Evolutionary conservation across 2,797 vertebrate species (phyloP).

Genomic region (Prunella strophiata): DNA sequence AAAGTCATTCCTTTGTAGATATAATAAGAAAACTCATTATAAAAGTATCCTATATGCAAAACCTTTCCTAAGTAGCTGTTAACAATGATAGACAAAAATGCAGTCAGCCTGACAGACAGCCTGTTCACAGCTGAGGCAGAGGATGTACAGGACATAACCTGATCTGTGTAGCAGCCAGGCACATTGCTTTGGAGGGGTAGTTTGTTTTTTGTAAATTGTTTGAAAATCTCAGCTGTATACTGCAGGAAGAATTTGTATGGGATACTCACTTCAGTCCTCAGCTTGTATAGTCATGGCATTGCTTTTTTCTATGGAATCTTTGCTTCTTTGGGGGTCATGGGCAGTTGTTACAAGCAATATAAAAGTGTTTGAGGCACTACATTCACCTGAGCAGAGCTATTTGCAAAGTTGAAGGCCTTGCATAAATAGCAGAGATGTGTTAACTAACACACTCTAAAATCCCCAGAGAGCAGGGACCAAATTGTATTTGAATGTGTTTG

Average conservation of each 20-base stretch:
- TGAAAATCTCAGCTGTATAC: background rate
- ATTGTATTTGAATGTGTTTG: background rate
- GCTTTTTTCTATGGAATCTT: background rate
- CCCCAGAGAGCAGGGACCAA: background rate
- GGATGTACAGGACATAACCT: background rate
- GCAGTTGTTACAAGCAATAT: background rate
- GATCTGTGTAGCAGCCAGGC: background rate
- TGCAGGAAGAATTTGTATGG: background rate
- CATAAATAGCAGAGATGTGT: background rate
- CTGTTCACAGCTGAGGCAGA: background rate
- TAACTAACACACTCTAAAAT: background rate
- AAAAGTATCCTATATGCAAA: background rate
- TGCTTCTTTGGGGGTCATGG: background rate
- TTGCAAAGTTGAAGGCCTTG: background rate
- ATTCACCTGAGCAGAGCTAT: background rate
- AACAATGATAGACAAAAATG: background rate
- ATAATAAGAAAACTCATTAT: conserved; percentile 32
- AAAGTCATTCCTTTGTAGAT: conserved; percentile 32
- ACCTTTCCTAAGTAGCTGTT: background rate
- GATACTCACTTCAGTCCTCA: background rate
- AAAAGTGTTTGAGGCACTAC: background rate
- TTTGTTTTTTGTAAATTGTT: background rate
- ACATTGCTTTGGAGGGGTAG: background rate
- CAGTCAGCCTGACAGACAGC: background rate
- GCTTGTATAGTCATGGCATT: background rate